These are phyloP conservation scores for Chelmon rostratus DNA, from an alignment of 2,797 vertebrate species.

Conservation along the genomic window DNA sequence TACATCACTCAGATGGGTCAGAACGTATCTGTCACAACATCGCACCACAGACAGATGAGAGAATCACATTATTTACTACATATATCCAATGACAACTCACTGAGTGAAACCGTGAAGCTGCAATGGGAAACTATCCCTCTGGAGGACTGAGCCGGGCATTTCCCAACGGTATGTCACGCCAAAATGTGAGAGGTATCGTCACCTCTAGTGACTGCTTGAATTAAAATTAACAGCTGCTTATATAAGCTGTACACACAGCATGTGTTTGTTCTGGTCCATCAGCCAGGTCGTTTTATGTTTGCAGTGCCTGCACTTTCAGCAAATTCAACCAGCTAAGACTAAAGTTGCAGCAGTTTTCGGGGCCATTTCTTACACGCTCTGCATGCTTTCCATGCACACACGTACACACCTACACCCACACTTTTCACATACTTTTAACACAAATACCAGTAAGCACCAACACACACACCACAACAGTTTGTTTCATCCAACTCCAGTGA, in stretches of 20 bases:
- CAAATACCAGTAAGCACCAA: background rate
- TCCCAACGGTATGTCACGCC: conserved; percentile 3
- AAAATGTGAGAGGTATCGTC: background rate
- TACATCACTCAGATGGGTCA: conserved; percentile 32
- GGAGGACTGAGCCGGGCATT: background rate
- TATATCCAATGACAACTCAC: conserved; percentile 33
- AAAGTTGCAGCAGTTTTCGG: background rate
- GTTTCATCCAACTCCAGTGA: conserved; percentile 14
- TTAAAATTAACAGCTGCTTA: conserved; percentile 16
- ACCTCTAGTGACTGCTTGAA: background rate
- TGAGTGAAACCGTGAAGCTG: conserved; percentile 34
- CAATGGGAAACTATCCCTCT: conserved; percentile 8
- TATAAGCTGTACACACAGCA: conserved; percentile 17
- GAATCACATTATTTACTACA: conserved; percentile 50
- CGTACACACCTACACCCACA: conserved; percentile 14
- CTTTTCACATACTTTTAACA: conserved; percentile 2
- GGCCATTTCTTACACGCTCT: background rate
- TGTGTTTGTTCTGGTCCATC: background rate
- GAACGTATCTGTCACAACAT: conserved; percentile 53
- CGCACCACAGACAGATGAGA: conserved; percentile 30
- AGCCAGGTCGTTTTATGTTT: conserved; percentile 3
- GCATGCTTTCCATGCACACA: conserved; percentile 5
- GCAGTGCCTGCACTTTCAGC: background rate
- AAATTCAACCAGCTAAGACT: background rate
- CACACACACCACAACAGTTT: conserved; percentile 19